Base-by-base conservation (phyloP, 2,113 vertebrate genomes). In the Hymenochirus boettgeri region DNA sequence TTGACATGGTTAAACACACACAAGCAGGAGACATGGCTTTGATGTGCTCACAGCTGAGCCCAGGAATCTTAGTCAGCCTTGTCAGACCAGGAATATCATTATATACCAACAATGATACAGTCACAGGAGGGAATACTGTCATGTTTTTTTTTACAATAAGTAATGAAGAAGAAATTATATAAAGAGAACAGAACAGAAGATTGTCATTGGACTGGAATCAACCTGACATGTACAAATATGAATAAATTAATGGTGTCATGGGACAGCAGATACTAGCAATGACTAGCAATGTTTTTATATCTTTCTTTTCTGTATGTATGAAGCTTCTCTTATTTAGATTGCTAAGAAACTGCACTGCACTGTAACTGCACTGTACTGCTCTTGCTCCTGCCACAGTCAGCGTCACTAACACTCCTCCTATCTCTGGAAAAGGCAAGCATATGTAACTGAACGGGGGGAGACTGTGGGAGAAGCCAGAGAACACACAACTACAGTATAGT, bases 1-100 rank as follows among this genome's bases (percentile, higher is more conserved):
- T 67, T 67, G 64, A 67, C 64, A 67, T 67, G 64, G 55, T 67
- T 67, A 67, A 67, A 67, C 55, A 59, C 62, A 57, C 39, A 58
- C 45, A 52, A 58, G 45, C 31, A 51, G 47, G 46, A 51, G 46
- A 67, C 58, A 67, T 50, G n/a, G 31, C 64, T 58, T 58, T 67
- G 64, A 67, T 58, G 46, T 51, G 55, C 27, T 58, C 54, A 51
- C 64, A 67, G 64, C 55, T 67, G 64, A 67, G 64, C 54, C 64
- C 55, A 19, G 55, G 55, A 59, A 67, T 59, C 55, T 35, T 55
- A 67, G 55, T 67, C 55, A 67, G 64, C 55, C 64, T 67, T 67
- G 64, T 67, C 56, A 67, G 64, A 27, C 64, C 55, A 24, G 27
- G 64, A 67, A 59, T 67, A 67, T 67, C 64, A 58, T 67, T 67